Conservation (phyloP, 2,113 vertebrate species). For the Xenopus tropicalis region UCB_Xtro_10.0 CM004443.2:143084501-143085000, state of each 20-base stretch:
- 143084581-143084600: conserved; percentile 35
- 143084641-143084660: conserved; percentile 34
- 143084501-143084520: conserved; percentile 34
- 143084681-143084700: conserved; percentile 33
- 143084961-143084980: no score
- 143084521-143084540: conserved; percentile 37
- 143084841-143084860: conserved; percentile 32
- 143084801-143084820: conserved; percentile 27
- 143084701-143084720: conserved; percentile 48
- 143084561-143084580: conserved; percentile 26
- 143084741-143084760: conserved; percentile 56
- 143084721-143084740: conserved; percentile 55
- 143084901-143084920: conserved; percentile 10
- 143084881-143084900: conserved; percentile 23
- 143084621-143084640: conserved; percentile 24
- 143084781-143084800: conserved; percentile 21
- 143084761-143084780: conserved; percentile 37
- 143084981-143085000: no score
- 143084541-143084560: conserved; percentile 27
- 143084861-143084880: conserved; percentile 40
- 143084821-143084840: conserved; percentile 37
- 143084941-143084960: no score
- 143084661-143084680: conserved; percentile 26
- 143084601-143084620: conserved; percentile 35
- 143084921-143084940: background rate